Conservation (phyloP, 2,113 vertebrate genomes). For the Calonectris borealis region DNA sequence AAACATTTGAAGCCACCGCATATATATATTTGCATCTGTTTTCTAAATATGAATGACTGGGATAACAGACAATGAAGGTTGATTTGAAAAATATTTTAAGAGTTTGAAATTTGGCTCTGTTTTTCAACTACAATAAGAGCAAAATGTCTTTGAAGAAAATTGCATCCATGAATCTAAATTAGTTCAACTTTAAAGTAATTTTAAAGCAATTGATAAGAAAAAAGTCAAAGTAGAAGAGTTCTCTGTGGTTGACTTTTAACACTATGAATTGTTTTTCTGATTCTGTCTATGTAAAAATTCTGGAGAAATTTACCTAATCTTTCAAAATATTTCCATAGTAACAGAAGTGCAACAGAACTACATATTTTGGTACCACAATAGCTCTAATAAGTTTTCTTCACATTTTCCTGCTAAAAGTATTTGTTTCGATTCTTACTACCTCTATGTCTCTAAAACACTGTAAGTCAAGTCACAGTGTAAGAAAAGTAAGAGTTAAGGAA, state of each 20-base stretch:
- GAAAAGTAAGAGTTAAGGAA: not conserved
- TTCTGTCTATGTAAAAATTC: not conserved
- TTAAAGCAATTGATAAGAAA: not conserved
- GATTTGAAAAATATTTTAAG: not conserved
- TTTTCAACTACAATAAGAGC: not conserved
- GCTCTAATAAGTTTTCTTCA: not conserved
- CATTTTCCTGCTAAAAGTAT: not conserved
- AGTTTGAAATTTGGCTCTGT: not conserved
- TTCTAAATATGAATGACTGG: not conserved
- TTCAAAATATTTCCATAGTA: not conserved
- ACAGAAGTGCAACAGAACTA: not conserved
- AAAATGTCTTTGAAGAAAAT: not conserved
- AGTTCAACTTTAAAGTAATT: not conserved
- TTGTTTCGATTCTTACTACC: not conserved
- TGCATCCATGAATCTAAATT: not conserved
- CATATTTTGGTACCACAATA: not conserved
- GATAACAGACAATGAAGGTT: not conserved
- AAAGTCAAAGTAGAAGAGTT: not conserved
- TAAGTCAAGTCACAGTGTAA: not conserved
- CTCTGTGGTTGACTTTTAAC: not conserved
- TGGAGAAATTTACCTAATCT: not conserved
- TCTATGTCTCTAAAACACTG: not conserved
- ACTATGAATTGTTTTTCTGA: not conserved
- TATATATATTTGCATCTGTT: not conserved
- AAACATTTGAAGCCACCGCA: not conserved